These are phyloP conservation scores for Pomacea canaliculata DNA, from an alignment of 2,888 invertebrate species.

Conservation along the genomic window DNA sequence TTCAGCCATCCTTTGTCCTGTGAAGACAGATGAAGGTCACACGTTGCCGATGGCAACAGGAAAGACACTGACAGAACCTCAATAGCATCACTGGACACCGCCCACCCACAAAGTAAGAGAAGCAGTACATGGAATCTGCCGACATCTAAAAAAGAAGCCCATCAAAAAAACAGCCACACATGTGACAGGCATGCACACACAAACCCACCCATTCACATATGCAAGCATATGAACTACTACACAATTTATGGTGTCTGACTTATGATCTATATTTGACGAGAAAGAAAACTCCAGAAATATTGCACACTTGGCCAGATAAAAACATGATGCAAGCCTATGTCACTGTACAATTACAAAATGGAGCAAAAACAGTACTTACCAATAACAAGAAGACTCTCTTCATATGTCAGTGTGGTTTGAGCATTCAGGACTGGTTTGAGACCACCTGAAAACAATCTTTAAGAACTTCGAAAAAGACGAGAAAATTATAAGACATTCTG, in stretches of 20 bases:
- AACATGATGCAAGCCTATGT: too few species aligned
- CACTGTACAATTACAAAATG: too few species aligned
- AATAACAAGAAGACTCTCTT: conserved; percentile 16
- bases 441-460: not conserved
- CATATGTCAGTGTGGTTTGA: conserved; percentile 4
- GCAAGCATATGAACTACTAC: not conserved
- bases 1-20: conserved; percentile 85
- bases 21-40: conserved; percentile 88
- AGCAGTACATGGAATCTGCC: conserved; percentile 91
- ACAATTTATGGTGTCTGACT: too few species aligned
- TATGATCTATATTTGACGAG: too few species aligned
- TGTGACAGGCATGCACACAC: not conserved
- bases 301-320: too few species aligned
- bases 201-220: not conserved
- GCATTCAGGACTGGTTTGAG: not conserved
- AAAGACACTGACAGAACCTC: conserved; percentile 92
- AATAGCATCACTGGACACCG: conserved; percentile 93
- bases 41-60: conserved; percentile 92
- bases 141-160: conserved; percentile 75
- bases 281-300: too few species aligned
- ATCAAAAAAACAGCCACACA: not conserved
- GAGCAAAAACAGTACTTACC: conserved; percentile 4
- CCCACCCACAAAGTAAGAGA: conserved; percentile 91
- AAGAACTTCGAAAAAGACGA: not conserved
- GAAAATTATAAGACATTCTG: too few species aligned